Evolutionary conservation across 2,113 vertebrate species (phyloP).

Genomic region (Xenotilapia flavipinnis): DNA sequence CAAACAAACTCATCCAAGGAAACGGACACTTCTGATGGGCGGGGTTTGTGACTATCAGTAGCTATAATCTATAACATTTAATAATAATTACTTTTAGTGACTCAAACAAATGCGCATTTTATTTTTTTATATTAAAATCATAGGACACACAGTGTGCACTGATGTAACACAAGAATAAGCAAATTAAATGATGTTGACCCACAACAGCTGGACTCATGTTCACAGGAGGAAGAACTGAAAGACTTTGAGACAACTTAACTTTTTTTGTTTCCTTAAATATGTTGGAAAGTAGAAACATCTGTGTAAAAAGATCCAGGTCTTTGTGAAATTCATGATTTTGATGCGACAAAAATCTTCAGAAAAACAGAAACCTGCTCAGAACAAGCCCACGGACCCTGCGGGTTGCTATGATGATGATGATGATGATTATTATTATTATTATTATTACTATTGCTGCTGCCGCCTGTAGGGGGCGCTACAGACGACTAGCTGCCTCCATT

Average conservation of each 20-base stretch:
- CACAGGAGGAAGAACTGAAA: background rate
- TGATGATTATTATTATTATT: rapidly evolving
- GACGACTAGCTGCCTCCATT: rapidly evolving
- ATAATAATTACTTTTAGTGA: background rate
- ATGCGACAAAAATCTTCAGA: background rate
- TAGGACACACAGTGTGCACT: rapidly evolving
- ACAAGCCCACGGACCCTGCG: background rate
- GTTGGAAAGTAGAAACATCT: background rate
- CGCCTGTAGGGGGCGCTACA: background rate
- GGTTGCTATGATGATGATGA: background rate
- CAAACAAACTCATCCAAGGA: background rate
- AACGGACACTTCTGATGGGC: background rate
- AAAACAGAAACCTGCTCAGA: background rate
- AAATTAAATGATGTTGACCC: background rate
- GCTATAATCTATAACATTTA: background rate
- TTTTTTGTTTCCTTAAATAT: background rate
- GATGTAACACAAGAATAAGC: background rate
- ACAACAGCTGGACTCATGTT: rapidly evolving
- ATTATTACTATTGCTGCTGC: background rate
- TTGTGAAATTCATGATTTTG: background rate
- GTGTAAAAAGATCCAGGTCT: background rate
- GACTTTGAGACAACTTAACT: rapidly evolving
- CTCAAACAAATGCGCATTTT: background rate
- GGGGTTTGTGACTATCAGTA: rapidly evolving
- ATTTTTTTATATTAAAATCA: background rate